Evolutionary conservation across 1,140 invertebrate genomes (phyloP), one percentile per base, ranked within the genome.

Genomic region (Papilio aristodemus): DNA sequence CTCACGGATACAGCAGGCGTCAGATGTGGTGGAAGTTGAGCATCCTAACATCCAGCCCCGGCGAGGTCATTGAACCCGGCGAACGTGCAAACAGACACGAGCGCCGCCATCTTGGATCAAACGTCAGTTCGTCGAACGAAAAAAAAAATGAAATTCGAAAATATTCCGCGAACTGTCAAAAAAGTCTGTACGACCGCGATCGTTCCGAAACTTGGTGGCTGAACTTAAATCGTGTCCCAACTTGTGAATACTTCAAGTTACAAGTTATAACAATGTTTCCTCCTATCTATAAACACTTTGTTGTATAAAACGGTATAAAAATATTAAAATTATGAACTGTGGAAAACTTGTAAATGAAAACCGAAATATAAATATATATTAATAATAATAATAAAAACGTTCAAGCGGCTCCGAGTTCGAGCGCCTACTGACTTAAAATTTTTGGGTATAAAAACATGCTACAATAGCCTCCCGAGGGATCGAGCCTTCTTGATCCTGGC

Each of bases 361-460:
- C 89, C 87, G 86, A 91, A 90, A 90, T 90, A 91, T 90, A 91
- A 89, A 91, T 91, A 90, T 91, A 91, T 89, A 89, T 87, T 60
- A 59, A 59, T 89, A 89, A 86, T 89, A 89, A 86, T 87, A 87
- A 88, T 91, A 91, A 88, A 90, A 90, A 85, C 89, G 89, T 91
- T 83, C 81, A 84, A 86, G 84, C 85, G 79, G 86, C 87, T 87
- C 89, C 72, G 89, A 90, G 87, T 89, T 82, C 87, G 89, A 89
- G 89, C 89, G 89, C 86, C 87, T 91, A 91, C 89, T 91, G 89
- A 91, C 87, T 91, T 91, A 90, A 91, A 91, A 91, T 91, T 91
- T 91, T 91, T 91, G 89, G 89, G 89, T 86, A 91, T 91, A 91
- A 91, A 91, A 91, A 91, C 89, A 91, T 87, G 89, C 89, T 91